Conservation (phyloP, 2,888 invertebrate genomes). For the Brachypalpus laphriformis region DNA sequence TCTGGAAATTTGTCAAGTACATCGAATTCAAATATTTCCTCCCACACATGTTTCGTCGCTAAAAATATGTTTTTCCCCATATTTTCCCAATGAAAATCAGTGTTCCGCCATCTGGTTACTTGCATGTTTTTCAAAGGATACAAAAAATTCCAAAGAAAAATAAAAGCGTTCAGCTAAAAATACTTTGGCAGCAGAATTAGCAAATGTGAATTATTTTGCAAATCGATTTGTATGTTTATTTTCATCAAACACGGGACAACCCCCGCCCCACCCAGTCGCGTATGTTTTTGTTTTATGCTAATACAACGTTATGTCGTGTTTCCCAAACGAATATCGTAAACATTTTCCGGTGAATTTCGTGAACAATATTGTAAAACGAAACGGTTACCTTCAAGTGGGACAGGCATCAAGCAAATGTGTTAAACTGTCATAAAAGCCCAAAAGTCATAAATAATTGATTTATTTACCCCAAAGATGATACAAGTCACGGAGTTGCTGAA, state of each 20-base stretch:
- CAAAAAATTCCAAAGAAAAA: background rate
- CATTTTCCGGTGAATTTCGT: background rate
- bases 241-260: slow-evolving; percentile 3
- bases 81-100: background rate
- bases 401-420: background rate
- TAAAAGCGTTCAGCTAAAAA: slow-evolving; percentile 8
- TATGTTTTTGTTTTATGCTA: background rate
- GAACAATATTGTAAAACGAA: background rate
- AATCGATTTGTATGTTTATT: slow-evolving; percentile 31
- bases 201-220: slow-evolving; percentile 11
- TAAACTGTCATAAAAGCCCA: background rate
- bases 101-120: background rate
- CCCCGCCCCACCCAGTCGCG: background rate
- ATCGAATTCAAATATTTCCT: background rate
- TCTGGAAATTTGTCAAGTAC: slow-evolving; percentile 27
- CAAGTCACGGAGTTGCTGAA: background rate
- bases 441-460: background rate
- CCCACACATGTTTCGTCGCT: background rate
- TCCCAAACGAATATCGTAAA: background rate
- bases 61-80: background rate
- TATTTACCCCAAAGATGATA: background rate
- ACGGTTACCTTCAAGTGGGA: background rate
- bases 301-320: background rate
- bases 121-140: background rate
- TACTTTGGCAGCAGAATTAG: slow-evolving; percentile 14